Evolutionary conservation across 2,113 vertebrate species (phyloP), one percentile per base, ranked within the genome.

Genomic region (Ammospiza nelsoni): DNA sequence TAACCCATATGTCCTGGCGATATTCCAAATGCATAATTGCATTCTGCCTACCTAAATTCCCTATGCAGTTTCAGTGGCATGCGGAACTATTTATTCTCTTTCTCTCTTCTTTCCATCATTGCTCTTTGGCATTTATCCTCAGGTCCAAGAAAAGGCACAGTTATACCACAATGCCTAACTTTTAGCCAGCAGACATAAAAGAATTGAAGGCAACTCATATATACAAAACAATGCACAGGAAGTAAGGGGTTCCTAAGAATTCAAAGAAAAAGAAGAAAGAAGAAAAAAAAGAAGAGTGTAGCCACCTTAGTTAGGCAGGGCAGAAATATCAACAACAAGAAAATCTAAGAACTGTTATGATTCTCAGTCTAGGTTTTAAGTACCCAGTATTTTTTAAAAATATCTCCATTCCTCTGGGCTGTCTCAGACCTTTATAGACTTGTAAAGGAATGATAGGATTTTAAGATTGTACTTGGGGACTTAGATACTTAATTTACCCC

Each of bases 31-130:
- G 92, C 94, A 96, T 97, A 96, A 97, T 94, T 97, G 92, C 96
- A 96, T 96, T 97, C 94, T 97, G 92, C 93, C 94, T 95, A 95
- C 94, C 95, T 93, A 96, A 96, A 97, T 96, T 92, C 95, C 95
- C 95, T 73, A 51, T 23, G 13, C 89, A 92, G 94, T 77, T 95
- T 94, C 94, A 90, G 73, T 41, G 87, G 71, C 63, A 83, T 86
- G 69, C 33, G 35, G 67, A 79, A 95, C 69, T 93, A 89, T 93
- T 92, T 91, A 89, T 92, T 90, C 83, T 61, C 55, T 49, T 82
- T 69, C 85, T 73, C 69, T 92, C 66, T 66, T 79, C 69, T 67
- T 39, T 85, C 59, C 55, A 68, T 31, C 25, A 48, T 5, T 58
- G 62, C 55, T 93, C 44, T 90, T 90, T 48, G 82, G 57, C 39